Conservation (phyloP, 2,888 invertebrate genomes). For the Drosophila incognita region DNA sequence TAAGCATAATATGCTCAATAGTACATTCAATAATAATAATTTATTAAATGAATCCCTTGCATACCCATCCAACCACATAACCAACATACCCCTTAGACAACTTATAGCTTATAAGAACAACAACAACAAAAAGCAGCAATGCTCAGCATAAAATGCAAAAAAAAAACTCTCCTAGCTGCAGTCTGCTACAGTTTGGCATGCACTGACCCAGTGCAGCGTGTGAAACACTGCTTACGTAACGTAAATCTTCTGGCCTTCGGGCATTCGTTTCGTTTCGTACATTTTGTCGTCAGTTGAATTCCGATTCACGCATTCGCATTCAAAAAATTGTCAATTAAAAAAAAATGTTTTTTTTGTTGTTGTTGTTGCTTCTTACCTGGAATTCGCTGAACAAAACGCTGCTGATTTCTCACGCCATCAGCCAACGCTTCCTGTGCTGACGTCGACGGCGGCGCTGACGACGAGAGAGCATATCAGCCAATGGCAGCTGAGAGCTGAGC, state of each 20-base stretch:
- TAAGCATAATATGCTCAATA: neutral
- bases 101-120: neutral
- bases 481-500: constrained; percentile 9
- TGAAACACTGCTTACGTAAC: constrained; percentile 52
- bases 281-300: constrained; percentile 15
- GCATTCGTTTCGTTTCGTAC: neutral
- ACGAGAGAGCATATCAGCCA: neutral
- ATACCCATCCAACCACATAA: neutral
- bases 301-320: constrained; percentile 40
- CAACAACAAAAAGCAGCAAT: constrained; percentile 9
- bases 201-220: constrained; percentile 53
- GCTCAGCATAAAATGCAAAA: constrained; percentile 35
- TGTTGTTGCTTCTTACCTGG: constrained; percentile 20
- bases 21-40: neutral
- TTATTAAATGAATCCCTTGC: neutral
- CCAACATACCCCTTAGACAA: constrained; percentile 11
- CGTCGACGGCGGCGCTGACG: neutral
- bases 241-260: neutral
- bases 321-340: constrained; percentile 18
- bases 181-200: constrained; percentile 35
- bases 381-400: constrained; percentile 32
- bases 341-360: neutral
- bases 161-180: constrained; percentile 15
- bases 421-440: constrained; percentile 45
- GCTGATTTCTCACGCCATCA: constrained; percentile 41